Percentiles rank a stretch among this genome's conserved stretches.
Conservation (phyloP, 2,797 vertebrate species). For the Phrynocephalus guinanensis region DNA sequence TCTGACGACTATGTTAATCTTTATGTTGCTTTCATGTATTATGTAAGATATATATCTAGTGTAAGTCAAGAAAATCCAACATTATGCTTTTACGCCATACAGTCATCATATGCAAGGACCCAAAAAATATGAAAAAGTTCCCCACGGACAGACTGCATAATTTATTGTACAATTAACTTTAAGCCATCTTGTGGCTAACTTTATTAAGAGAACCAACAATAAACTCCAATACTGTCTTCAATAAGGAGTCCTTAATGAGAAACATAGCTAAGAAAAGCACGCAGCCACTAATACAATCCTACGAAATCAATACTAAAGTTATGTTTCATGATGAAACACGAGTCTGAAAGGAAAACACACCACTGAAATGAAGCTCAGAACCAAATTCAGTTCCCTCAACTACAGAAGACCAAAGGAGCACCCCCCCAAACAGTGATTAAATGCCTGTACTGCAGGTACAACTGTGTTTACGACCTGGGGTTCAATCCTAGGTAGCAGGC, state of each 20-base stretch:
- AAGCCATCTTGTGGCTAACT: neutral
- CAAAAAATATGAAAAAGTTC: neutral
- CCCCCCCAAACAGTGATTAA: too few species aligned
- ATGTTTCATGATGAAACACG: neutral
- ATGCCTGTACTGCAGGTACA: too few species aligned
- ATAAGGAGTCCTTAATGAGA: neutral
- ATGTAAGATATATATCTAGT: neutral
- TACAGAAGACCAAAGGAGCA: too few species aligned
- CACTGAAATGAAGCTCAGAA: too few species aligned
- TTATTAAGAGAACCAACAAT: neutral
- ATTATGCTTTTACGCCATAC: neutral
- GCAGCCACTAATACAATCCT: neutral
- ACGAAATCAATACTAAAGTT: neutral
- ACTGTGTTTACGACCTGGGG: too few species aligned
- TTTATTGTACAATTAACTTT: neutral
- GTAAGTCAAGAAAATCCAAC: neutral
- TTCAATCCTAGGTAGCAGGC: too few species aligned
- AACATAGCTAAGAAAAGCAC: neutral
- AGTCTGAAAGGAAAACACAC: neutral
- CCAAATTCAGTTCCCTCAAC: neutral
- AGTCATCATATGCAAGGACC: neutral
- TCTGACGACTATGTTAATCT: neutral
- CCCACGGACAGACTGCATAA: neutral
- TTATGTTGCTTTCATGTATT: neutral
- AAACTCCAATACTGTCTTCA: neutral